Evolutionary conservation across 2,113 vertebrate genomes (phyloP), one percentile per base, ranked within the genome.

Genomic region (Clarias macrocephalus): DNA sequence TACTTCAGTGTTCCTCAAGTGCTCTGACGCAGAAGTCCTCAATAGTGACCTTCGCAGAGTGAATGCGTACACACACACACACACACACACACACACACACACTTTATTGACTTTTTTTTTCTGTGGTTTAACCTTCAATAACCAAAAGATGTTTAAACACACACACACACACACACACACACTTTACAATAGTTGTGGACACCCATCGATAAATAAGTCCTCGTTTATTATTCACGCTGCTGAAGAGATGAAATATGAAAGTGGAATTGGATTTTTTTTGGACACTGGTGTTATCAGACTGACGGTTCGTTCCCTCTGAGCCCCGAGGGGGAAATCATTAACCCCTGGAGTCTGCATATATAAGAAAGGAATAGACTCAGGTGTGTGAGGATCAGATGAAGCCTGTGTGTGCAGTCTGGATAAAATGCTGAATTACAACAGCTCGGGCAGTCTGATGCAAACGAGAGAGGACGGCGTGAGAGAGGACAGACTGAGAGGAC

Each of bases 161-260:
- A 72, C 83, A 54, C 56, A 42, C 52, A 72, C 68, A 60, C 30
- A 85, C 70, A 85, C 70, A 75, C 70, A 83, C 63, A 83, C 82
- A 56, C 65, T 56, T 19, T n/a, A 13, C 63, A 28, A 70, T 33
- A 48, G 48, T 48, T 48, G 30, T 19, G 30, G 28, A 33, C n/a
- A 70, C 30, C 30, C 7, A 19, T 72, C 7, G 6, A 19, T 72
- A 42, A 72, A 72, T 9, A 72, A 72, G 33, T 16, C 16, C 5
- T 37, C 30, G 21, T 72, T 72, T 21, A 37, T 37, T 37, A 37
- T 19, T 30, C 18, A 37, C 18, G 9, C 33, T 72, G 16, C 33
- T 72, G 68, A 72, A 11, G 16, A 37, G 68, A 72, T 2, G 3
- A 18, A 72, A 19, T 2, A 72, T 72, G 19, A 70, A 30, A 16